These are phyloP conservation scores for Cheumatopsyche charites DNA, from an alignment of 1,140 invertebrate genomes.

Conservation along the genomic window DNA sequence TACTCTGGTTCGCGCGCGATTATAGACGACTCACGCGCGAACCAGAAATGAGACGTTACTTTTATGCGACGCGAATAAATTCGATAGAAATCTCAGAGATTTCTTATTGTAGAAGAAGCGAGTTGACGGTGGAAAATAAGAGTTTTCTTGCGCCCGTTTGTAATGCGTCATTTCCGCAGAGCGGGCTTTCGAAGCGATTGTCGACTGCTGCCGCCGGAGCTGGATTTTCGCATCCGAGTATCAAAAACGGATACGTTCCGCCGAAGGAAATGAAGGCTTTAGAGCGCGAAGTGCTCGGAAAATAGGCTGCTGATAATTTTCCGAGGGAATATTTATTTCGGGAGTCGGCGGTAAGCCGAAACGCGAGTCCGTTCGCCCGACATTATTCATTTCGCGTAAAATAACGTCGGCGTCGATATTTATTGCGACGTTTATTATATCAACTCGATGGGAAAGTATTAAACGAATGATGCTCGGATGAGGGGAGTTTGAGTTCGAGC, in stretches of 20 bases:
- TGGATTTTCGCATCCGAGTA: conserved; percentile 37
- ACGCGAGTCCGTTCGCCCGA: not conserved
- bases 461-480: not conserved
- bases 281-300: conserved; percentile 36
- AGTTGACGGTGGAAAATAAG: conserved; percentile 21
- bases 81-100: conserved; percentile 13
- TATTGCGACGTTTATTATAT: not conserved
- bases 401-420: too few species aligned
- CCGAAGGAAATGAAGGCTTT: conserved; percentile 44
- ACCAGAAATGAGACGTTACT: too few species aligned
- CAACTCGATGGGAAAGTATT: not conserved
- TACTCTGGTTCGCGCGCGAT: too few species aligned
- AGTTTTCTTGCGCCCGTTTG: conserved; percentile 14
- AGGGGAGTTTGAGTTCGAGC: too few species aligned
- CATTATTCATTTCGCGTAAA: too few species aligned
- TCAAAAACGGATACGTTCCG: conserved; percentile 45
- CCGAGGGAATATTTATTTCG: conserved; percentile 36
- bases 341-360: not conserved
- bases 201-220: too few species aligned
- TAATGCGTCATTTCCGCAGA: conserved; percentile 30
- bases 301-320: conserved; percentile 40
- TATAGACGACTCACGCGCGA: not conserved
- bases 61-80: not conserved
- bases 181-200: not conserved
- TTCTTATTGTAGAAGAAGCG: conserved; percentile 18